phyloP scores from a whole-genome alignment of 2,113 vertebrate species.

The Blennius ocellaris region DNA sequence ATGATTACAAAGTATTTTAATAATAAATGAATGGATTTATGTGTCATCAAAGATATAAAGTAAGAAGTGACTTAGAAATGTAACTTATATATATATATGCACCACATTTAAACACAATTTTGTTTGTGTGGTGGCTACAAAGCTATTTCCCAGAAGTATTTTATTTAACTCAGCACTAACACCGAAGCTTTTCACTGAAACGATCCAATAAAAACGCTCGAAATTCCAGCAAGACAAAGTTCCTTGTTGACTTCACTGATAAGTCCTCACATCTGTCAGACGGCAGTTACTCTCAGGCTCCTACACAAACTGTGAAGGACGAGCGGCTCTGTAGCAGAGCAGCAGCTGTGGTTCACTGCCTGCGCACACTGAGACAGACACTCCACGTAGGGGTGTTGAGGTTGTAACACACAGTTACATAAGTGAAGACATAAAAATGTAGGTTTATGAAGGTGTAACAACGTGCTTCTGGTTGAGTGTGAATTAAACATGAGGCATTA shows the following conservation, averaged over 20 bases:
- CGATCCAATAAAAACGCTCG: not conserved
- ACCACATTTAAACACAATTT: no score
- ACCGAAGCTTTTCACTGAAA: not conserved
- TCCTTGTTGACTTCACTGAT: not conserved
- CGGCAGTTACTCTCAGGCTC: no score
- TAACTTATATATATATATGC: no score
- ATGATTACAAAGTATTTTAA: no score
- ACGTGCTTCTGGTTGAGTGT: not conserved
- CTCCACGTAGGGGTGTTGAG: not conserved
- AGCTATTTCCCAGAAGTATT: not conserved
- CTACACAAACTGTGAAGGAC: not conserved
- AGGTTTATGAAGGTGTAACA: not conserved
- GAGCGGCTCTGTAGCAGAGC: not conserved
- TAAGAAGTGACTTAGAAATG: no score
- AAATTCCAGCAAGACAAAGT: not conserved
- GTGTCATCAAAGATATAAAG: no score
- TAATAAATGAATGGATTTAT: no score
- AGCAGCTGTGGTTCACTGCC: not conserved
- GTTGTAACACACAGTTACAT: not conserved
- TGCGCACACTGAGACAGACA: not conserved
- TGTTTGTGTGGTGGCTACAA: not conserved
- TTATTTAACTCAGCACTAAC: slow-evolving; percentile 1
- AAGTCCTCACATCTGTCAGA: not conserved
- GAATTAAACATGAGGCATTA: not conserved
- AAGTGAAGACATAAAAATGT: not conserved